Percentiles rank a stretch among this genome's conserved stretches.
Conservation (phyloP, 1,140 invertebrate genomes). For the Arion vulgaris region DNA sequence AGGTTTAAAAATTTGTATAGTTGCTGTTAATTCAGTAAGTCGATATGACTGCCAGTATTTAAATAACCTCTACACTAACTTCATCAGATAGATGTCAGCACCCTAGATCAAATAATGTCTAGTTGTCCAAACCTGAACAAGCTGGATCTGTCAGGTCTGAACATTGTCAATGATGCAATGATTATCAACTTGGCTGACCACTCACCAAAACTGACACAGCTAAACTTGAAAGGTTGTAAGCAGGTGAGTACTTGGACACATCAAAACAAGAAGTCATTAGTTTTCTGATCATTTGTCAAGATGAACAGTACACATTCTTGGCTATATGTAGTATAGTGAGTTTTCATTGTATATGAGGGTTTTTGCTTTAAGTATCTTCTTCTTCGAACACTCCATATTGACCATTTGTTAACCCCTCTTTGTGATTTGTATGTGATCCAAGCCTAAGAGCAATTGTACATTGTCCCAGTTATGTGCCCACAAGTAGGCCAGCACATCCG, state of each 20-base stretch:
- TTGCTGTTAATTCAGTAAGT: no score
- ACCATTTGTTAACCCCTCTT: no score
- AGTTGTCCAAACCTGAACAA: conserved; percentile 61
- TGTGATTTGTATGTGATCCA: no score
- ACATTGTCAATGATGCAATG: conserved; percentile 56
- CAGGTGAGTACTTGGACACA: conserved; percentile 49
- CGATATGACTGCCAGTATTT: no score
- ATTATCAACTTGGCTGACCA: conserved; percentile 56
- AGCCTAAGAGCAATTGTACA: no score
- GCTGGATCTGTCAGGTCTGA: conserved; percentile 61
- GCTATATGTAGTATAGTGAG: background rate
- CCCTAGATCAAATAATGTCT: conserved; percentile 48
- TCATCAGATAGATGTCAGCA: conserved; percentile 55
- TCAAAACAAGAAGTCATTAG: background rate
- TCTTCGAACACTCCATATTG: no score
- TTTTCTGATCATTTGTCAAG: background rate
- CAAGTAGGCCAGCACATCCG: no score
- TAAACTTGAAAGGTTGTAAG: conserved; percentile 66
- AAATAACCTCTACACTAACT: background rate
- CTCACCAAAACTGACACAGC: conserved; percentile 55
- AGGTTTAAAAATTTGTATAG: no score
- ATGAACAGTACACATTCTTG: background rate
- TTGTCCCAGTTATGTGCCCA: no score
- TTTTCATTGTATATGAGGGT: no score
- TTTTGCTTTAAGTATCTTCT: no score